A percentile compares a stretch with the other conserved stretches of the same genome.
phyloP scores from a whole-genome alignment of 2,797 vertebrate genomes.

The Myotis daubentonii region DNA sequence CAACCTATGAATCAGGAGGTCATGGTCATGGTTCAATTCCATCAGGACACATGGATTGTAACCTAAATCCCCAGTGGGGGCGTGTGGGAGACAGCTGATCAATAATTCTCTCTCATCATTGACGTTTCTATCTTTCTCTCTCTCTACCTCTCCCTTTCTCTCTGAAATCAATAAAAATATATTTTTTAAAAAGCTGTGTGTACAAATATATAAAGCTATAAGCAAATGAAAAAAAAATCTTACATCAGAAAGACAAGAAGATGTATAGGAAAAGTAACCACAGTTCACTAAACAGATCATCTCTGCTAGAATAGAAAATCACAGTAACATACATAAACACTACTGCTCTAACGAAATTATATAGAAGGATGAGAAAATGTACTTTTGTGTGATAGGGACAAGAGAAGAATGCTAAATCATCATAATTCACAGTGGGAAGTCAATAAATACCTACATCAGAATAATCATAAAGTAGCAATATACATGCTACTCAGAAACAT shows the following conservation, averaged over 20 bases:
- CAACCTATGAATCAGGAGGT: no score
- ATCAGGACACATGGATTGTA: no score
- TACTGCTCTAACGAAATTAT: constrained; percentile 22
- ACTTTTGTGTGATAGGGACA: background rate
- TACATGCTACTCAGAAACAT: background rate
- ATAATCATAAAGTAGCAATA: constrained; percentile 28
- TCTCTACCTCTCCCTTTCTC: no score
- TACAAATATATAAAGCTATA: background rate
- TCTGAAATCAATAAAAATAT: no score
- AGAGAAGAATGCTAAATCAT: background rate
- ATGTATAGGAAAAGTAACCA: background rate
- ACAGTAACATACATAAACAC: background rate
- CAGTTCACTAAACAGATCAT: background rate
- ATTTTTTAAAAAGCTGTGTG: background rate
- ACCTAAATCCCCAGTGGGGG: no score
- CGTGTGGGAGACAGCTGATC: no score
- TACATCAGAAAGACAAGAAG: constrained; percentile 49
- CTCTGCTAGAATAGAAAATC: background rate
- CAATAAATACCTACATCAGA: constrained; percentile 30
- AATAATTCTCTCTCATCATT: no score
- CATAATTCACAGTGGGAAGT: background rate
- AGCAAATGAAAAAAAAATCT: constrained; percentile 30
- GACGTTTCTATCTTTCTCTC: no score
- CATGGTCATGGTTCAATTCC: no score
- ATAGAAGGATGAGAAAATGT: background rate